Conservation (phyloP, 2,888 invertebrate genomes). For the Nomada flava region DNA sequence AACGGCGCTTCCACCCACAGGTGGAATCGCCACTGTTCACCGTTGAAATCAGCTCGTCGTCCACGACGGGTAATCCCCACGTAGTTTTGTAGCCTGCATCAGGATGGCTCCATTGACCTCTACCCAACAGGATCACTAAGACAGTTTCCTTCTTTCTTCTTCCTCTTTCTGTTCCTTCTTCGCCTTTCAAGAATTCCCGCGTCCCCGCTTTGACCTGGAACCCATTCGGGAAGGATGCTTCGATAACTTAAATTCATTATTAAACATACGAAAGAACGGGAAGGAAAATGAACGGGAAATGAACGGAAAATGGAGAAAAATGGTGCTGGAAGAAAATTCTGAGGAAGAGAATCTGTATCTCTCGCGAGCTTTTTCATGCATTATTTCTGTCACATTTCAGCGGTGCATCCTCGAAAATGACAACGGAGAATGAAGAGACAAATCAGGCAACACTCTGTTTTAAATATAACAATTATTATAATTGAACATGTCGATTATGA, state of each 20-base stretch:
- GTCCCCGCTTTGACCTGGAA: conserved; percentile 49
- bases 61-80: conserved; percentile 71
- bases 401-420: too few species aligned
- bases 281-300: conserved; percentile 5
- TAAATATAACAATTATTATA: too few species aligned
- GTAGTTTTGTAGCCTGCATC: conserved; percentile 75
- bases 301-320: neutral
- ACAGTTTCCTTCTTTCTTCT: conserved; percentile 32
- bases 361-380: neutral
- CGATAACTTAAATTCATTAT: conserved; percentile 43
- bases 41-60: conserved; percentile 76
- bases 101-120: conserved; percentile 75
- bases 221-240: conserved; percentile 14
- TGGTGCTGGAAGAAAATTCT: neutral
- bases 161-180: neutral
- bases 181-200: conserved; percentile 16
- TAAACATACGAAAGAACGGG: neutral
- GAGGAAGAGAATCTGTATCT: neutral
- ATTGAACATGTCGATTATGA: too few species aligned
- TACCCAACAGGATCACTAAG: conserved; percentile 39
- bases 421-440: too few species aligned
- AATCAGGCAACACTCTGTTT: too few species aligned
- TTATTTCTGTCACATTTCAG: neutral
- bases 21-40: conserved; percentile 72
- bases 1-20: conserved; percentile 60